These are phyloP conservation scores for Stegodyphus mimosarum DNA, from an alignment of 1,140 invertebrate genomes.

Conservation along the genomic window DNA sequence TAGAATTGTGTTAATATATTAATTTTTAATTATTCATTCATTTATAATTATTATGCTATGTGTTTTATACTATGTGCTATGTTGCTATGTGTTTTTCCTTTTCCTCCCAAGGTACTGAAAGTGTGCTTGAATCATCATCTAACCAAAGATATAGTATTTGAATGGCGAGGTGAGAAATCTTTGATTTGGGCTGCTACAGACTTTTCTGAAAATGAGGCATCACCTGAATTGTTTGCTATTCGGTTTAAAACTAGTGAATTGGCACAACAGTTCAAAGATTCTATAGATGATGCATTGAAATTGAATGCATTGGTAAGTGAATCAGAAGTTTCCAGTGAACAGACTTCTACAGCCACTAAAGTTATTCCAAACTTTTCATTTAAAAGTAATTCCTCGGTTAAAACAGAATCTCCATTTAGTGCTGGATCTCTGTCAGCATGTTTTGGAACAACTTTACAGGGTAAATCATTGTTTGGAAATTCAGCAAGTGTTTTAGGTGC, in stretches of 20 bases:
- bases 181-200: constrained; percentile 86
- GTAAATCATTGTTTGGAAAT: background rate
- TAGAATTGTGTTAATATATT: too few species aligned
- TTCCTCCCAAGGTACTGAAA: constrained; percentile 71
- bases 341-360: constrained; percentile 14
- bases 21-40: too few species aligned
- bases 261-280: constrained; percentile 78
- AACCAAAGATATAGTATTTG: constrained; percentile 75
- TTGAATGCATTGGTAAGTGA: background rate
- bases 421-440: constrained; percentile 27
- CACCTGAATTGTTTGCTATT: constrained; percentile 80
- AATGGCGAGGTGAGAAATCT: constrained; percentile 80
- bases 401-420: constrained; percentile 7
- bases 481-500: too few species aligned
- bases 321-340: background rate
- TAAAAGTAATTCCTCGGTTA: constrained; percentile 12
- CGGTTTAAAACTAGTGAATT: constrained; percentile 84
- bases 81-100: too few species aligned
- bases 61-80: too few species aligned
- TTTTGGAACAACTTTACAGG: constrained; percentile 15
- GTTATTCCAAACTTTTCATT: constrained; percentile 64
- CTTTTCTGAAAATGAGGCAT: constrained; percentile 83
- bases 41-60: too few species aligned
- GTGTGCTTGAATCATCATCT: constrained; percentile 85
- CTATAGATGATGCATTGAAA: constrained; percentile 74